Conservation (phyloP, 1,140 invertebrate species). For the Zelostemma sp. region DNA sequence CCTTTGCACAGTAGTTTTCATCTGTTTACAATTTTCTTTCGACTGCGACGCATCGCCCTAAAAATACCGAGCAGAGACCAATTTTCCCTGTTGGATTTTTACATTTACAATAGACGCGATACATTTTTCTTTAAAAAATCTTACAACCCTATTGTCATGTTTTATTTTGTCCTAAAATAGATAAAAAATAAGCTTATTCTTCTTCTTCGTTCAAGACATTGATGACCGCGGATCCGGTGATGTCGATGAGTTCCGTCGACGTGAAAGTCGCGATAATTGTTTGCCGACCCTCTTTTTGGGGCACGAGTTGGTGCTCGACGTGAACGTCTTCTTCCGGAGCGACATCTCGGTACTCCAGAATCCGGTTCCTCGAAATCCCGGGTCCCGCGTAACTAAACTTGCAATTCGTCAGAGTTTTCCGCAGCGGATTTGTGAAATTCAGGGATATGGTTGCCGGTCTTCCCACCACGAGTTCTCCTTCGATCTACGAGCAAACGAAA, state of each 20-base stretch:
- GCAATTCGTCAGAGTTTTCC: slow-evolving; percentile 74
- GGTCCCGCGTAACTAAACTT: slow-evolving; percentile 79
- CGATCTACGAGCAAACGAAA: slow-evolving; percentile 68
- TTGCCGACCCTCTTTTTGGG: slow-evolving; percentile 68
- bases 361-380: slow-evolving; percentile 73
- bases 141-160: no score
- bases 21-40: slow-evolving; percentile 49
- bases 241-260: slow-evolving; percentile 76
- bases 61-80: no score
- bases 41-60: slow-evolving; percentile 15
- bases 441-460: slow-evolving; percentile 71
- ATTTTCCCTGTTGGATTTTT: background rate
- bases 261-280: slow-evolving; percentile 77
- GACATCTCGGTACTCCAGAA: slow-evolving; percentile 71
- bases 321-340: slow-evolving; percentile 69
- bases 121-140: slow-evolving; percentile 7
- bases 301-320: slow-evolving; percentile 71
- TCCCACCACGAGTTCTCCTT: slow-evolving; percentile 71
- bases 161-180: no score
- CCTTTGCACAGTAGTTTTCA: slow-evolving; percentile 53
- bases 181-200: slow-evolving; percentile 24
- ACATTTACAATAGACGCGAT: background rate
- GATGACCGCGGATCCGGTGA: slow-evolving; percentile 73
- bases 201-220: slow-evolving; percentile 63
- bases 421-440: slow-evolving; percentile 79